Evolutionary conservation across 2,888 invertebrate genomes (phyloP).

Genomic region (Trissolcus japonicus): DNA sequence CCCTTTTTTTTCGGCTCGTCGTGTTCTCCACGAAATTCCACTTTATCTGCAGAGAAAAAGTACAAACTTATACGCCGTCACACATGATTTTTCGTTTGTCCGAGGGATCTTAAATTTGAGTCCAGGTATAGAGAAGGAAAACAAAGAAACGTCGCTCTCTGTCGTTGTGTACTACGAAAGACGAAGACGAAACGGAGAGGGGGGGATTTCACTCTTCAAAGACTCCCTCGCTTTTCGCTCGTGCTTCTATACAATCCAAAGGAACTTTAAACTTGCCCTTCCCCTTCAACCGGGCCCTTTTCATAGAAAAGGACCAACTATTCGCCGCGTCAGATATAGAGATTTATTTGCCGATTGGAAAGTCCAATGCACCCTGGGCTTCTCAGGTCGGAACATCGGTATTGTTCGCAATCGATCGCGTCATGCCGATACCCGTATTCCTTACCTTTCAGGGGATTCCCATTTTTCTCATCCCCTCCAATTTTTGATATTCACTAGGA

Average conservation of each 20-base stretch:
- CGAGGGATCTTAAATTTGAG: conserved; percentile 24
- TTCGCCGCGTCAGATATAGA: conserved; percentile 72
- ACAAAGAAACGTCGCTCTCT: conserved; percentile 9
- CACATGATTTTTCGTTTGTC: conserved; percentile 55
- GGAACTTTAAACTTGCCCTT: conserved; percentile 40
- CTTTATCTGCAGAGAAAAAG: conserved; percentile 52
- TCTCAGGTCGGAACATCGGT: conserved; percentile 42
- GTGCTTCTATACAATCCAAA: conserved; percentile 44
- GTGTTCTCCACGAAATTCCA: conserved; percentile 33
- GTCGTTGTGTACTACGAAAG: conserved; percentile 3
- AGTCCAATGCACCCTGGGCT: conserved; percentile 48
- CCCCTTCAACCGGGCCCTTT: conserved; percentile 51
- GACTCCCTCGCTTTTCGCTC: conserved; percentile 52
- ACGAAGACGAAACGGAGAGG: conserved; percentile 6
- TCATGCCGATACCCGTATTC: conserved; percentile 69
- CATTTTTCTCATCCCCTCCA: conserved; percentile 19
- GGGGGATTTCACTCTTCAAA: conserved; percentile 17
- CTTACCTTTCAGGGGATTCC: conserved; percentile 55
- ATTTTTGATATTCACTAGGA: conserved; percentile 36
- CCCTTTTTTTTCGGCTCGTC: conserved; percentile 23
- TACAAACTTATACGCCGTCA: conserved; percentile 44
- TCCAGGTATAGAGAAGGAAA: conserved; percentile 49
- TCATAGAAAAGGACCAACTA: conserved; percentile 65
- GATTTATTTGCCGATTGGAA: conserved; percentile 71
- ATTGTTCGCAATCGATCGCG: conserved; percentile 72